Conservation (phyloP, 2,113 vertebrate species). For the Lepidiolamprologus cunningtoni region DNA sequence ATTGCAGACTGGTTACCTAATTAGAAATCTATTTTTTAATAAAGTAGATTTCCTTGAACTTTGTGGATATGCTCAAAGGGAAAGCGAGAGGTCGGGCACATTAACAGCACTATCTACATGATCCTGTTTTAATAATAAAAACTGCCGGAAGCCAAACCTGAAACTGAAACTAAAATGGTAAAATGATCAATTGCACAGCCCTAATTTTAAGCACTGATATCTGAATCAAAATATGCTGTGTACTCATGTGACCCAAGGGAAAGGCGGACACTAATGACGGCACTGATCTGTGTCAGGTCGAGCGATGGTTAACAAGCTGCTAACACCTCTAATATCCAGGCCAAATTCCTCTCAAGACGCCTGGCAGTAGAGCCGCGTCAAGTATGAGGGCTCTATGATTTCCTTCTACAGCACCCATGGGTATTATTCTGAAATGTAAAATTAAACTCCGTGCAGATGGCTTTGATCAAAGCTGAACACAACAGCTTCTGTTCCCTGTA, state of each 20-base stretch:
- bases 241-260: not conserved
- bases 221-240: not conserved
- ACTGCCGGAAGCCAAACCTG: not conserved
- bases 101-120: not conserved
- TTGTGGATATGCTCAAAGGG: not conserved
- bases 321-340: slow-evolving; percentile 17
- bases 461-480: not conserved
- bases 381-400: not conserved
- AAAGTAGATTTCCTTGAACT: not conserved
- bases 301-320: slow-evolving; percentile 30
- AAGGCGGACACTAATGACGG: not conserved
- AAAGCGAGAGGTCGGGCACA: not conserved
- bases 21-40: not conserved
- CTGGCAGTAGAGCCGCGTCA: not conserved
- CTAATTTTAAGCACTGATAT: not conserved
- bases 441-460: not conserved
- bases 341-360: slow-evolving; percentile 22
- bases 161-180: not conserved
- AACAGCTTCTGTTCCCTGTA: not conserved
- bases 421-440: not conserved
- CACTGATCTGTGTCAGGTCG: not conserved
- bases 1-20: not conserved
- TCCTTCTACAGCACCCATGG: not conserved
- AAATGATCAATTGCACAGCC: not conserved
- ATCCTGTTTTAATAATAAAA: not conserved